A percentile compares a stretch with the other conserved stretches of the same genome.
Conservation (phyloP, 2,888 invertebrate genomes). For the Tenthredo notha region DNA sequence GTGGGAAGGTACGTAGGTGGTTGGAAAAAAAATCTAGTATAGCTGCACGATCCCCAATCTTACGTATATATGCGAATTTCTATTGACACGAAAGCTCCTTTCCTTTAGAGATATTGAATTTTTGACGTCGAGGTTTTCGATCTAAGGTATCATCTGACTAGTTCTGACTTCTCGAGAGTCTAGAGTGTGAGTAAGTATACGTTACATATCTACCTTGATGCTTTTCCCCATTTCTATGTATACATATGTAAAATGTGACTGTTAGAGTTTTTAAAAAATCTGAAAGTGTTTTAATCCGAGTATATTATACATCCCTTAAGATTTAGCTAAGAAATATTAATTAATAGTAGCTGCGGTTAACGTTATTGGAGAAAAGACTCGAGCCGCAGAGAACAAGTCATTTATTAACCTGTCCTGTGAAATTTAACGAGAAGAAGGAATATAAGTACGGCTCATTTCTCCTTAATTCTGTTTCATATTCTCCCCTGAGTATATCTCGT, state of each 20-base stretch:
- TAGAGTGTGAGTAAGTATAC: background rate
- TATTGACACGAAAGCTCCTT: slow-evolving; percentile 25
- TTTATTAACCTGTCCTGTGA: background rate
- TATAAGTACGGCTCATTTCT: background rate
- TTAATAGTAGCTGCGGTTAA: background rate
- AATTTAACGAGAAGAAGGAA: slow-evolving; percentile 1
- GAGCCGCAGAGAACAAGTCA: background rate
- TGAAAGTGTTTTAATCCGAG: no score
- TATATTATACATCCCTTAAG: background rate
- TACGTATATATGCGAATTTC: slow-evolving; percentile 31
- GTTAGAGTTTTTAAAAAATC: background rate
- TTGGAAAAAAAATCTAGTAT: slow-evolving; percentile 1
- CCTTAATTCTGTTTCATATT: background rate
- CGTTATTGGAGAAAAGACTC: background rate
- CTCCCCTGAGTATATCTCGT: background rate
- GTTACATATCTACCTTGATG: background rate
- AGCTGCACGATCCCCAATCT: slow-evolving; percentile 4
- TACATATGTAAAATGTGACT: background rate
- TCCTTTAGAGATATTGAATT: background rate
- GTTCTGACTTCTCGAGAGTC: background rate
- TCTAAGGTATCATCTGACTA: background rate
- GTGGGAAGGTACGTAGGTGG: background rate
- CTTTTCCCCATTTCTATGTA: background rate
- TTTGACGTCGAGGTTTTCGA: background rate
- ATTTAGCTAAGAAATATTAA: background rate